These are phyloP conservation scores for Drepana arcuata DNA, from an alignment of 1,140 invertebrate genomes.

Conservation along the genomic window DNA sequence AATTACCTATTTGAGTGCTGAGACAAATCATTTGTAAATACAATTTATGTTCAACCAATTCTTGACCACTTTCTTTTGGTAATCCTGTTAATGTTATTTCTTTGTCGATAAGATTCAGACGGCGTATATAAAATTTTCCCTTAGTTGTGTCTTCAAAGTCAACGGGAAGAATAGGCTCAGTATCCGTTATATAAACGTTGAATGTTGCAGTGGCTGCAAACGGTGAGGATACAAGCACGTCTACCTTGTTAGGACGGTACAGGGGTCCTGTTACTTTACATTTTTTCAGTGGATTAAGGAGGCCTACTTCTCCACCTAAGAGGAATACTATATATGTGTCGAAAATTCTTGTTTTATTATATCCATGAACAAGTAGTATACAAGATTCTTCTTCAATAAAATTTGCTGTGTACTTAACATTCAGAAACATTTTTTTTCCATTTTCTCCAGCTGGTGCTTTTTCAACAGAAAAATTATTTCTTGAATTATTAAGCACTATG, in stretches of 20 bases:
- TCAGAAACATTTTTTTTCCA: slow-evolving; percentile 45
- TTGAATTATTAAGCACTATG: slow-evolving; percentile 37
- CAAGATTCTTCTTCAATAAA: slow-evolving; percentile 40
- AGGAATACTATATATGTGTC: slow-evolving; percentile 54
- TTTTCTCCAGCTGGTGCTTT: slow-evolving; percentile 35
- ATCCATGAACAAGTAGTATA: slow-evolving; percentile 50
- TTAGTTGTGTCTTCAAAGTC: slow-evolving; percentile 24
- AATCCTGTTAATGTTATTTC: slow-evolving; percentile 38
- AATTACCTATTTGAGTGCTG: slow-evolving; percentile 39
- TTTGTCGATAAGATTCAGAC: slow-evolving; percentile 48
- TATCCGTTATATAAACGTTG: slow-evolving; percentile 38
- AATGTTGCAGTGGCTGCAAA: slow-evolving; percentile 26
- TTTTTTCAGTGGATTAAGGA: slow-evolving; percentile 38
- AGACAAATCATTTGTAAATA: slow-evolving; percentile 49
- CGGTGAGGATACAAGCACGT: slow-evolving; percentile 44
- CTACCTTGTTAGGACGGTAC: slow-evolving; percentile 52
- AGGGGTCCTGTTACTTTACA: slow-evolving; percentile 49
- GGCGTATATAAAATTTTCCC: slow-evolving; percentile 33
- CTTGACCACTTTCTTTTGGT: slow-evolving; percentile 39
- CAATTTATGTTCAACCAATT: slow-evolving; percentile 42
- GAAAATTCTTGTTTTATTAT: slow-evolving; percentile 59
- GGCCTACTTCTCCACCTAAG: slow-evolving; percentile 31
- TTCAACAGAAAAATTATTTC: slow-evolving; percentile 47
- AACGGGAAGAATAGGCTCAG: slow-evolving; percentile 43
- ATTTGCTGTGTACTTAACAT: slow-evolving; percentile 48